These are phyloP conservation scores for Hydra vulgaris DNA, from an alignment of 30 jellyfish, hydroid and myxozoan genomes.

Conservation along the genomic window DNA sequence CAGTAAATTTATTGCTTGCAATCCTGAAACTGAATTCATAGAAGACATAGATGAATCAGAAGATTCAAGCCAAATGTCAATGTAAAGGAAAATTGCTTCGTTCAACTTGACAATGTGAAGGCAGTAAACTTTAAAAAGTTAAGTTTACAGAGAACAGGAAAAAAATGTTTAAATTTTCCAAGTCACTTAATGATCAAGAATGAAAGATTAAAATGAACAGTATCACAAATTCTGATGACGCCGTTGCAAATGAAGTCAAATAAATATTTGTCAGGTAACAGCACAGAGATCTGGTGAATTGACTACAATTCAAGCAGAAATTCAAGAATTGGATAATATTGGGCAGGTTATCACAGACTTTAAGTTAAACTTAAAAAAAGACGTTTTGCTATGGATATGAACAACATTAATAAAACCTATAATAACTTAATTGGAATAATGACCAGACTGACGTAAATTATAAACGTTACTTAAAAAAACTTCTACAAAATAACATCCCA, in stretches of 20 bases:
- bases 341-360: slow-evolving; percentile 1
- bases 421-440: not conserved
- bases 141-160: not conserved
- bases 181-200: not conserved
- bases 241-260: slow-evolving; percentile 8
- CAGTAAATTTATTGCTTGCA: no score
- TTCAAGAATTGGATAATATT: not conserved
- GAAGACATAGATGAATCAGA: no score
- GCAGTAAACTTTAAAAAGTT: slow-evolving; percentile 7
- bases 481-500: not conserved
- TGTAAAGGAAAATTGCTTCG: not conserved
- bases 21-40: no score
- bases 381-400: no score
- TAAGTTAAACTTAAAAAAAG: no score
- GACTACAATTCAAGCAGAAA: not conserved
- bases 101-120: not conserved
- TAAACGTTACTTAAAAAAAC: not conserved
- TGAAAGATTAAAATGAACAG: not conserved
- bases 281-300: not conserved
- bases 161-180: not conserved
- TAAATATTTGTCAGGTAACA: slow-evolving; percentile 10
- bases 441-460: slow-evolving; percentile 7
- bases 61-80: no score
- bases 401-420: no score
- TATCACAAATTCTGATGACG: slow-evolving; percentile 12